Evolutionary conservation across 1,140 invertebrate genomes (phyloP).

Genomic region (Trypoxylus dichotomus): DNA sequence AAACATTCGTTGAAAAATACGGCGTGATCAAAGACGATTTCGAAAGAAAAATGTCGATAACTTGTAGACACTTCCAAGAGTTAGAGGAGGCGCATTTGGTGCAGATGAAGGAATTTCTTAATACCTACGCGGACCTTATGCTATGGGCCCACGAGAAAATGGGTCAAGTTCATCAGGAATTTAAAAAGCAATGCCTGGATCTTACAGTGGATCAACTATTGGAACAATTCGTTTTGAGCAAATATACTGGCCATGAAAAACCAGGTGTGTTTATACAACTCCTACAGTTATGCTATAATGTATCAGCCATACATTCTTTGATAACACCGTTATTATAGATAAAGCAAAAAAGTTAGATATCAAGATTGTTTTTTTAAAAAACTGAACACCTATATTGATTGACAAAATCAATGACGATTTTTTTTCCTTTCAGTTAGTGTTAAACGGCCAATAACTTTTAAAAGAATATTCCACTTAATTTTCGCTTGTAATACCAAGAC

Average conservation of each 20-base stretch:
- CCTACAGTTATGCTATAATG: too few species aligned
- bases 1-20: constrained; percentile 86
- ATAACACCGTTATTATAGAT: too few species aligned
- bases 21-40: constrained; percentile 86
- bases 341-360: too few species aligned
- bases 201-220: constrained; percentile 89
- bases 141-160: constrained; percentile 88
- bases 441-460: too few species aligned
- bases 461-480: too few species aligned
- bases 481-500: too few species aligned
- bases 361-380: too few species aligned
- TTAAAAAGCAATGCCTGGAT: constrained; percentile 85
- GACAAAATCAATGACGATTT: too few species aligned
- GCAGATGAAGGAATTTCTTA: constrained; percentile 95
- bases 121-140: constrained; percentile 83
- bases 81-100: constrained; percentile 88
- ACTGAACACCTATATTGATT: too few species aligned
- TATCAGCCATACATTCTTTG: too few species aligned
- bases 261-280: constrained; percentile 64
- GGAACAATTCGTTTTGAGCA: constrained; percentile 86
- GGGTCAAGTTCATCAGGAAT: constrained; percentile 88
- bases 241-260: constrained; percentile 88
- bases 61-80: constrained; percentile 94
- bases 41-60: constrained; percentile 90
- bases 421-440: too few species aligned